Percentiles rank a stretch among this genome's conserved stretches.
These are phyloP conservation scores for Zaprionus lachaisei DNA, from an alignment of 1,140 invertebrate genomes.

Conservation along the genomic window DNA sequence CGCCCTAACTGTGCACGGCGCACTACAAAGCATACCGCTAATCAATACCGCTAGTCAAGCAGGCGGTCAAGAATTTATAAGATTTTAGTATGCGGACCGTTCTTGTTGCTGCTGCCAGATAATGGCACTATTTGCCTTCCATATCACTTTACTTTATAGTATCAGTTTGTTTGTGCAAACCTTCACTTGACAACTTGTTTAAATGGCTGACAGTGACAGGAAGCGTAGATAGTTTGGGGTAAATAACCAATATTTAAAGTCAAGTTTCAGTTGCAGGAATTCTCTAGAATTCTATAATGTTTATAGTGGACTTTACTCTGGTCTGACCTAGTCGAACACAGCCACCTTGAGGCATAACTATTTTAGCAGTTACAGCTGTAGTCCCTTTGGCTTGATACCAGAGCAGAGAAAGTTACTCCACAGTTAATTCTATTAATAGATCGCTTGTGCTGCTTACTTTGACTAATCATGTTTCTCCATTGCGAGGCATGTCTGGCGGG, in stretches of 20 bases:
- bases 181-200: background rate
- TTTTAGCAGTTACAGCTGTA: too few species aligned
- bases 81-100: conserved; percentile 9
- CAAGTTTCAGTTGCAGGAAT: background rate
- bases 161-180: background rate
- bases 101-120: conserved; percentile 1
- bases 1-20: conserved; percentile 22
- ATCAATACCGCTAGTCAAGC: conserved; percentile 42
- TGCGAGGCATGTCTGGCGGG: background rate
- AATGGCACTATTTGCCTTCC: background rate
- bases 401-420: background rate
- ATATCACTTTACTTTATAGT: background rate
- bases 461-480: background rate
- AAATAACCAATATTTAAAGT: background rate
- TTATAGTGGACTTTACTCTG: too few species aligned
- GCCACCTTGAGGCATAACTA: too few species aligned
- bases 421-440: background rate
- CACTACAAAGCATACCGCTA: conserved; percentile 64
- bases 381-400: background rate
- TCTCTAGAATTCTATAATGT: background rate
- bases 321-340: too few species aligned
- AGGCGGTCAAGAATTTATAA: conserved; percentile 25
- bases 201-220: background rate
- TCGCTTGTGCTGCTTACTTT: background rate
- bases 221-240: background rate